Evolutionary conservation across 2,797 vertebrate species (phyloP), one percentile per base, ranked within the genome.

Genomic region (Saguinus oedipus): DNA sequence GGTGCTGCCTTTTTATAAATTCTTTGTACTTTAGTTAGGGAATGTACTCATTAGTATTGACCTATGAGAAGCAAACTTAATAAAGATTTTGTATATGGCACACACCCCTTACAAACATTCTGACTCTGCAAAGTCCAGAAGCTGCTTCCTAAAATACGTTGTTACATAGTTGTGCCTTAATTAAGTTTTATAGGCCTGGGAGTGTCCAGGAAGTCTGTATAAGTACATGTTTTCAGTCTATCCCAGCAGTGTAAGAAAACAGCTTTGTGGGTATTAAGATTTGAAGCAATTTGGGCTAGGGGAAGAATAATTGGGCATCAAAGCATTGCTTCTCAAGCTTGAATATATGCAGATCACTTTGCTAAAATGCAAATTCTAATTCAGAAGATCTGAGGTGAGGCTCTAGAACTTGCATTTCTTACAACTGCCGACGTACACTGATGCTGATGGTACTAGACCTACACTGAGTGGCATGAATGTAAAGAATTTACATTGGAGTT

Each of bases 91-190:
- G 7, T 91, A 13, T 44, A 44, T 53, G 17, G 46, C 44, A 39
- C 24, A 78, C 39, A 87, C 48, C 24, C 42, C 57, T 90, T 42
- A 70, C 36, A 55, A 96, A 96, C 30, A 90, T 93, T 96, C 70
- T 96, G 74, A 95, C 70, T 96, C 36, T 82, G 89, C 70, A 95
- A 88, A 90, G 81, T 90, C 55, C 90, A 94, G 96, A 97, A 97
- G 76, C 81, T 92, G 76, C 70, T 96, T 95, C 93, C 89, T 94
- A 94, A 97, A 97, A 96, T 96, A 98, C 88, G 70, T 70, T 87
- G 84, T 92, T 95, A 72, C 85, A 79, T 72, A 87, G 86, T 83
- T 87, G 70, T 94, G 79, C 70, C 84, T 90, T 90, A 83, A 93
- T 85, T 97, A 94, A 57, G 64, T 46, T 97, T 96, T 96, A 55